Base-by-base conservation (phyloP, 37 sponge, comb jelly and placozoan species). In the Halisarca cf. caerulea region DNA sequence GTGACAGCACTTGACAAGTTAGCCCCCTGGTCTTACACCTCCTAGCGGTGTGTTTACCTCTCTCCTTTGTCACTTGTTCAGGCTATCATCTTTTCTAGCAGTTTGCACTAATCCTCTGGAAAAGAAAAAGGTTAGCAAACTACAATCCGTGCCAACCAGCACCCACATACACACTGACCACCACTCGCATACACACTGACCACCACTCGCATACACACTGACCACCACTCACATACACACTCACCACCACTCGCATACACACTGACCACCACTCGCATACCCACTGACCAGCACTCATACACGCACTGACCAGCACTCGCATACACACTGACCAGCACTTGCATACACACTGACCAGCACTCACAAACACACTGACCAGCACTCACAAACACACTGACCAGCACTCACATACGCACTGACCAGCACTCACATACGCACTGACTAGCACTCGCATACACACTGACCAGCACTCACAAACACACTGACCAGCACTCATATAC, bases 11-110 rank as follows among this genome's bases (percentile, higher is more conserved):
- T 74, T 4, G 77, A 74, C 44, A 74, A 44, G 77, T 74, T 23
- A 40, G 77, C 41, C n/a, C 25, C 64, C 64, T 23, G 6, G 30
- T 62, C 30, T 30, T n/a, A 4, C 6, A 23, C 15, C 18, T 62
- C 15, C n/a, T 23, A 62, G 9, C 15, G 7, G 6, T 30, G 64
- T 14, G 11, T 11, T 47, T 47, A 14, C 51, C 6, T 14, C 9
- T 14, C 11, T 47, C 9, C 15, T 61, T 61, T 15, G 9, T 23
- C 20, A 20, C 6, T 34, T 68, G 4, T 74, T 42, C 44, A 74
- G 77, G 44, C 45, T 74, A 8, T 74, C 77, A 41, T 24, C 42
- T n/a, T 37, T 74, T 1, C 45, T 74, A 4, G 77, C 77, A n/a
- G 18, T 74, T 24, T 7, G 24, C 25, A 43, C 45, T 39, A 74